Evolutionary conservation across 1,140 invertebrate species (phyloP).

Genomic region (Papilio polytes): DNA sequence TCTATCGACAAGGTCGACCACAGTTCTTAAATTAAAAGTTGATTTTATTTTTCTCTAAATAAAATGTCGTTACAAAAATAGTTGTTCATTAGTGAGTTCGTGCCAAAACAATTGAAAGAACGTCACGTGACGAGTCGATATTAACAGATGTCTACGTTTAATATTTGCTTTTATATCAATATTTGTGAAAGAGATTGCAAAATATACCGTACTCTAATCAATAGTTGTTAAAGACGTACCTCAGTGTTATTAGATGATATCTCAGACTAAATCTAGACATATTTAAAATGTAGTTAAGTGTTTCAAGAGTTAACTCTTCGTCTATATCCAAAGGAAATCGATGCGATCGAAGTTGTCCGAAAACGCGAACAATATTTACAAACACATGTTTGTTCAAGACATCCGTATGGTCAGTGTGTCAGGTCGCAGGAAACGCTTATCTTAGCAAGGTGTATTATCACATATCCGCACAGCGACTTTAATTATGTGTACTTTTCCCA

Average conservation of each 20-base stretch:
- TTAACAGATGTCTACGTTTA: not conserved
- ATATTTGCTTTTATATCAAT: too few species aligned
- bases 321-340: not conserved
- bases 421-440: conserved; percentile 66
- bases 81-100: not conserved
- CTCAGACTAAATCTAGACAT: not conserved
- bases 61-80: conserved; percentile 2
- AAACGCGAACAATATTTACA: not conserved
- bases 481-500: conserved; percentile 75
- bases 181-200: too few species aligned
- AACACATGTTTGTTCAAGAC: conserved; percentile 32
- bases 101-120: conserved; percentile 22
- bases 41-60: not conserved
- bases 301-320: not conserved
- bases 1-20: too few species aligned
- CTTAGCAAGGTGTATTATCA: conserved; percentile 56
- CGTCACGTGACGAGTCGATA: not conserved
- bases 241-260: too few species aligned
- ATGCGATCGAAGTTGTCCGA: not conserved
- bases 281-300: not conserved
- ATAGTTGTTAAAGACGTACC: too few species aligned
- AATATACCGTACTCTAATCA: too few species aligned
- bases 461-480: conserved; percentile 63
- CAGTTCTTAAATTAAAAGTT: too few species aligned
- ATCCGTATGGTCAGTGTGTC: conserved; percentile 60